Evolutionary conservation across 2,888 invertebrate species (phyloP).

Genomic region (Heliconius ethilla): DNA sequence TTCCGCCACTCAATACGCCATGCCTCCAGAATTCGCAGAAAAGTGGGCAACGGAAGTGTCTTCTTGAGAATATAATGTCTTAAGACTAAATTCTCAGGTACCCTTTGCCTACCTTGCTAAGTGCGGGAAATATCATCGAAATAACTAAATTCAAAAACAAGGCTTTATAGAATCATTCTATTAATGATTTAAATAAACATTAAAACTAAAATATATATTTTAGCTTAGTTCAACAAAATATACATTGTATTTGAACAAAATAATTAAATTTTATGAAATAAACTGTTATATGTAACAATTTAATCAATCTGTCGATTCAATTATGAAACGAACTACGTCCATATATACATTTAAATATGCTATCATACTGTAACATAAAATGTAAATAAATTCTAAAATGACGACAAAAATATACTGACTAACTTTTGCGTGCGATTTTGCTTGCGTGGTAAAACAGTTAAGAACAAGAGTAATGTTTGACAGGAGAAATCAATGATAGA

Average conservation of each 20-base stretch:
- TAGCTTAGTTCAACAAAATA: background rate
- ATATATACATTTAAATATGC: conserved; percentile 8
- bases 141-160: background rate
- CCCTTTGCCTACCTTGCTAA: no score
- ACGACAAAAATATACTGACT: no score
- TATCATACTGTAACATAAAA: background rate
- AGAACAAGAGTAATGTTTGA: no score
- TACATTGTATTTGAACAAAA: background rate
- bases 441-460: no score
- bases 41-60: no score
- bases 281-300: background rate
- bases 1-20: no score
- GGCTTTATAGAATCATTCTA: background rate
- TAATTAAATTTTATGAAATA: background rate
- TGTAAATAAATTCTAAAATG: background rate
- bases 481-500: no score
- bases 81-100: no score
- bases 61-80: no score
- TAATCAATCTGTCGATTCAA: conserved; percentile 26
- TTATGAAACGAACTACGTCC: background rate
- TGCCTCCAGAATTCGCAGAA: no score
- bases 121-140: no score
- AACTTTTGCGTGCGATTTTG: no score
- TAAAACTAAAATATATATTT: background rate
- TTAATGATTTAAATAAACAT: background rate